Evolutionary conservation across 1,140 invertebrate species (phyloP), one percentile per base, ranked within the genome.

Genomic region (Caerostris extrusa): DNA sequence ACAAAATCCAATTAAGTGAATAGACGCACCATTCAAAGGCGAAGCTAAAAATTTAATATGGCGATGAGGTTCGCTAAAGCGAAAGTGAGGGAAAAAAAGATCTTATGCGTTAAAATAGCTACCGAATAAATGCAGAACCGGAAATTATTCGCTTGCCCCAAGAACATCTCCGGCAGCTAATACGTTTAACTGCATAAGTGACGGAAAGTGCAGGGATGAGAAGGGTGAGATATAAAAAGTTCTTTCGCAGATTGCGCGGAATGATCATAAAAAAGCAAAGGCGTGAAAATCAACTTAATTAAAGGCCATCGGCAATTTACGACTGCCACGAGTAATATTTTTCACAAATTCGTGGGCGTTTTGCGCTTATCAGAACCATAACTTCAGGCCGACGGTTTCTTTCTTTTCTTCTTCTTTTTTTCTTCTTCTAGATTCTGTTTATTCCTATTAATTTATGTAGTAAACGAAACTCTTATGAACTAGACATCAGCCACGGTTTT

Each of bases 211-310:
- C 50, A 77, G 50, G 69, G 69, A 71, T 19, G 50, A 10, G 19
- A 10, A 7, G 34, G 69, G 61, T 77, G 34, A 77, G 50, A 77
- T 77, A 34, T 77, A 77, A 77, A n/a, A 77, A 77, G 82, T 60
- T 85, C 17, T 57, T 17, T n/a, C 6, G 82, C n/a, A 85, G 55
- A 85, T 85, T 85, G 55, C 50, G 57, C 82, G 57, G n/a, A 19
- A 85, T 85, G 55, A 58, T 85, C 82, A 85, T 85, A 85, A 85
- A 85, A n/a, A 85, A 85, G 82, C 10, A 58, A n/a, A 56, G 57
- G 77, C 34, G 77, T 34, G 77, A 50, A 82, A 82, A n/a, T 53
- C 82, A 85, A 85, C 82, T 19, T 85, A 85, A 85, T 85, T 85
- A 85, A 50, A 60, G 57, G 82, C 55, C n/a, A n/a, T 14, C 55